Conservation (phyloP, 2,113 vertebrate species). For the Oncorhynchus keta region DNA sequence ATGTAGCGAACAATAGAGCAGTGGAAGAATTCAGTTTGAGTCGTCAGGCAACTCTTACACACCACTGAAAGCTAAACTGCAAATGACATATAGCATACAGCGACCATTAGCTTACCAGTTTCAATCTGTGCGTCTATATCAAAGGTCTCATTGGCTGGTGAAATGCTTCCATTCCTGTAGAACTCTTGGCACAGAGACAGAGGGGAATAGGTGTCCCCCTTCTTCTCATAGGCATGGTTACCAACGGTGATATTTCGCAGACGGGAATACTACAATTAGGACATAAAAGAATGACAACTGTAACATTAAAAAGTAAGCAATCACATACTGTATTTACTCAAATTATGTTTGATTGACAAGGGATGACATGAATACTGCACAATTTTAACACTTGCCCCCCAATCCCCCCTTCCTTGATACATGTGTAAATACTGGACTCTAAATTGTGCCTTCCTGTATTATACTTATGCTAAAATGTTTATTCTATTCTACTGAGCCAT, state of each 20-base stretch:
- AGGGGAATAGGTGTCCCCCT: slow-evolving; percentile 63
- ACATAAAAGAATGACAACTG: neutral
- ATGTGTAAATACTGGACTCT: too few relatives aligned
- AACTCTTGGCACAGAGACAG: slow-evolving; percentile 85
- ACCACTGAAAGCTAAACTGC: neutral
- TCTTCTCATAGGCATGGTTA: slow-evolving; percentile 87
- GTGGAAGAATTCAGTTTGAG: too few relatives aligned
- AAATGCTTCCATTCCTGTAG: slow-evolving; percentile 84
- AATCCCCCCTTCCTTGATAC: too few relatives aligned
- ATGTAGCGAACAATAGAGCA: too few relatives aligned
- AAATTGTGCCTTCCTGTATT: too few relatives aligned
- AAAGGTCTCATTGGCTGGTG: slow-evolving; percentile 87
- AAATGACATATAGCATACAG: neutral
- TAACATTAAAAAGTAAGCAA: neutral
- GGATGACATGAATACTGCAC: too few relatives aligned
- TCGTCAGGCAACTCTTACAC: too few relatives aligned
- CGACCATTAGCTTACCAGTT: slow-evolving; percentile 69
- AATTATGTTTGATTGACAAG: too few relatives aligned
- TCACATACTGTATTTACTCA: too few relatives aligned
- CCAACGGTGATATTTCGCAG: slow-evolving; percentile 84
- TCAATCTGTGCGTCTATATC: slow-evolving; percentile 87
- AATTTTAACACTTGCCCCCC: too few relatives aligned
- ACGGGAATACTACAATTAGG: slow-evolving; percentile 75
- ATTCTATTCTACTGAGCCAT: too few relatives aligned
- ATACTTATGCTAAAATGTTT: too few relatives aligned